Evolutionary conservation across 2,113 vertebrate species (phyloP), one percentile per base, ranked within the genome.

Genomic region (Ceyx cyanopectus): DNA sequence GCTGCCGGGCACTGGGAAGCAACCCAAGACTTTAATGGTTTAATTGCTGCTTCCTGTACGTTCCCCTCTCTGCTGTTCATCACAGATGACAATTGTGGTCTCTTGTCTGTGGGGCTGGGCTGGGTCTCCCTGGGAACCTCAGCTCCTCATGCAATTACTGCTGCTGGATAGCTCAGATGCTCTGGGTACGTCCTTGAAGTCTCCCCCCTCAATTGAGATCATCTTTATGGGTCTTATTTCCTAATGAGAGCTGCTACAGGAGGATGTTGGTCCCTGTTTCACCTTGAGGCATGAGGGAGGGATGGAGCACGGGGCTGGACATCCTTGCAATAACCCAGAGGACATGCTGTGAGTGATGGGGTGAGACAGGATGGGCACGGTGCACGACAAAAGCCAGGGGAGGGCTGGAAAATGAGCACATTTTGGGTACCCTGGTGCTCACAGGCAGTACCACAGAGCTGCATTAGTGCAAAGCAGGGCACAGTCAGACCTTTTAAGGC

Each of bases 41-140:
- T 93, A 94, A 94, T 95, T 96, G 90, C 85, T 48, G 68, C 86
- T 96, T 96, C 94, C 94, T 95, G 91, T 89, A 89, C 4, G 37
- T 79, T 91, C 84, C 54, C 18, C 58, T 92, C 84, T 84, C 94
- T 92, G 93, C 51, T 93, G 94, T 93, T 94, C 94, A 88, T 96
- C 93, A 94, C 83, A 65, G 91, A 94, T 92, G 94, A 95, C 91
- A 95, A 90, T 12, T 88, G 94, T 92, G 92, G 60, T 81, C 92
- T 90, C 4, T 3, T 46, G 80, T 78, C 86, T 4, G 1, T n/a
- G 19, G 30, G 7, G 19, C 54, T 92, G 89, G 83, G 65, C 65
- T 70, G 77, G 69, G 48, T 63, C 23, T 95, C 69, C 89, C 73
- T 17, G 13, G 37, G 68, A 92, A 84, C 67, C 76, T 86, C 23